Conservation (phyloP, 2,797 vertebrate species). For the Arctocebus calabarensis region DNA sequence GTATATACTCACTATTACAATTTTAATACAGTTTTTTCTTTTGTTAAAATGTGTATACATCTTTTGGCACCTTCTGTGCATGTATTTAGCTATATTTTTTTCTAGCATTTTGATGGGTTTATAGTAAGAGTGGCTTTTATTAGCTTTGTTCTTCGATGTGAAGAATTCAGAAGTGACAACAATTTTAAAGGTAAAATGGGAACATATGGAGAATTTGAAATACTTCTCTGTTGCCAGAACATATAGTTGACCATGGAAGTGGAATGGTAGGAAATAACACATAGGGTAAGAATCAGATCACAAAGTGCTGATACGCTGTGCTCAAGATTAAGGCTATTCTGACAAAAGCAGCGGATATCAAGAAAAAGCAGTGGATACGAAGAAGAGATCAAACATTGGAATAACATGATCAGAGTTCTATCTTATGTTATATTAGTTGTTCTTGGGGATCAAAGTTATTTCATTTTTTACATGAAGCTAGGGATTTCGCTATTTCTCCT, state of each 20-base stretch:
- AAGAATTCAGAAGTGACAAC: slow-evolving; percentile 48
- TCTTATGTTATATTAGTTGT: not conserved
- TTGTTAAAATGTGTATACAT: no score
- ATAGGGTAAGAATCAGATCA: not conserved
- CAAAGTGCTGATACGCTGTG: not conserved
- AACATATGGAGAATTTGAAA: not conserved
- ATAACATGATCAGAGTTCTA: not conserved
- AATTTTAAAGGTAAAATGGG: not conserved
- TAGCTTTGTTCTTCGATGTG: not conserved
- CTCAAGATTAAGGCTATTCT: not conserved
- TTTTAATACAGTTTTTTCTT: no score
- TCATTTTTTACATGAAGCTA: slow-evolving; percentile 19
- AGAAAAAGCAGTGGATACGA: not conserved
- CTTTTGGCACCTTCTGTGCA: no score
- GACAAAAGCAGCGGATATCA: not conserved
- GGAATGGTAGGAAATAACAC: not conserved
- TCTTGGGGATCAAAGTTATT: not conserved
- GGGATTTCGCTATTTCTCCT: not conserved
- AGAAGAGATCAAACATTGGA: not conserved
- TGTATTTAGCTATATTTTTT: slow-evolving; percentile 21
- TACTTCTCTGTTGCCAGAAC: not conserved
- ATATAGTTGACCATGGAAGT: not conserved
- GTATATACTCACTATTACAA: no score
- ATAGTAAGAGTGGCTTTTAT: not conserved
- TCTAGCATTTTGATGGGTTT: not conserved